phyloP scores from a whole-genome alignment of 2,797 vertebrate genomes.

The Steatocranus sp. region DNA sequence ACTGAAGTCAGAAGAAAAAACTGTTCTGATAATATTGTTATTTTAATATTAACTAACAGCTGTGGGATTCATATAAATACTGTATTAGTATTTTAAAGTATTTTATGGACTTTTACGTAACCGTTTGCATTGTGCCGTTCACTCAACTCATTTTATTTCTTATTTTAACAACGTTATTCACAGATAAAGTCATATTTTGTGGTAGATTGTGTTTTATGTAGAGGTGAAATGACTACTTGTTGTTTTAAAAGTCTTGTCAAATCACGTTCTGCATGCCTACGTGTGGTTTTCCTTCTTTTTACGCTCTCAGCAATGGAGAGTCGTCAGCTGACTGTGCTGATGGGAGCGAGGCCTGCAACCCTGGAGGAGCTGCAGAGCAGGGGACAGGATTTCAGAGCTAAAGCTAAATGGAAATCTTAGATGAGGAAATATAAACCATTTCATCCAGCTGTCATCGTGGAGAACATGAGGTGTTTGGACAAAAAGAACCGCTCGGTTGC shows the following conservation, averaged over 20 bases:
- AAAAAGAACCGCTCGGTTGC: background rate
- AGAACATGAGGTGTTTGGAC: background rate
- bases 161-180: background rate
- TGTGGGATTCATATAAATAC: background rate
- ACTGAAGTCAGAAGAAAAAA: background rate
- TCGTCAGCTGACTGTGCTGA: rapidly evolving
- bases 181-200: background rate
- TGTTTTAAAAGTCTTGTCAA: background rate
- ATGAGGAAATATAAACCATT: rapidly evolving
- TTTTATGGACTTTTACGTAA: rapidly evolving
- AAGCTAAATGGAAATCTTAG: rapidly evolving
- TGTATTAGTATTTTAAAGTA: background rate
- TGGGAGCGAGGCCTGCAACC: rapidly evolving
- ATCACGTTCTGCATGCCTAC: background rate
- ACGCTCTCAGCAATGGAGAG: background rate
- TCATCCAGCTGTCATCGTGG: background rate
- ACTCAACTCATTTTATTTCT: background rate
- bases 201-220: background rate
- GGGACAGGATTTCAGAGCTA: background rate
- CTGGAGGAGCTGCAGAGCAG: background rate
- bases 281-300: rapidly evolving
- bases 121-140: rapidly evolving
- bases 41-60: background rate
- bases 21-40: background rate
- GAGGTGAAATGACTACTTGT: background rate